These are phyloP conservation scores for Vanessa atalanta DNA, from an alignment of 1,140 invertebrate species.

Conservation along the genomic window DNA sequence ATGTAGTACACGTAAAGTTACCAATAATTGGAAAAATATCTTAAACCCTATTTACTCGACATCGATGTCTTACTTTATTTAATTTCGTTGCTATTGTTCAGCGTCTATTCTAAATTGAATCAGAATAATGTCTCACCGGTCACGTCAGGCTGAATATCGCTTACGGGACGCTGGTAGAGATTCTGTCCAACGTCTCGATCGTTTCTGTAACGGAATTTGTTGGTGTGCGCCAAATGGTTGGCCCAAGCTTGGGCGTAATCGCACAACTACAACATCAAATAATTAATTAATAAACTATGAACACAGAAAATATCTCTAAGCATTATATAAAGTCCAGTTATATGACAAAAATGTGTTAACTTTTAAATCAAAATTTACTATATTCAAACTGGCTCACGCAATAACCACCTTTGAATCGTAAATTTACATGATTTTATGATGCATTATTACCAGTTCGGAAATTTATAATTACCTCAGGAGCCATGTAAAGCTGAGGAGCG, in stretches of 20 bases:
- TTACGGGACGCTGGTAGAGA: slow-evolving; percentile 86
- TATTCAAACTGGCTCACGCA: no score
- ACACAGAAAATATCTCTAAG: no score
- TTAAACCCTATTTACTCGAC: no score
- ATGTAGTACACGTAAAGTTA: no score
- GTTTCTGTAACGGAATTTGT: slow-evolving; percentile 88
- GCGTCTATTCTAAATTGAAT: not conserved
- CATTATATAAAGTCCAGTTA: no score
- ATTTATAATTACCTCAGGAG: slow-evolving; percentile 83
- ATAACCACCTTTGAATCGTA: no score
- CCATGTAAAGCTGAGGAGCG: slow-evolving; percentile 86
- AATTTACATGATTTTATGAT: no score
- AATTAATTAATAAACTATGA: no score
- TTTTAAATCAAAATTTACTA: no score
- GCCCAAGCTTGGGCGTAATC: slow-evolving; percentile 92
- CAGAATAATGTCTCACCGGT: slow-evolving; percentile 76
- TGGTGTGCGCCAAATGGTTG: slow-evolving; percentile 89
- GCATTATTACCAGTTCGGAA: not conserved
- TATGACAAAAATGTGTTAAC: no score
- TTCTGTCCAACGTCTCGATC: slow-evolving; percentile 89
- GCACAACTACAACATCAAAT: slow-evolving; percentile 82
- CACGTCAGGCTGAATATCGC: slow-evolving; percentile 84
- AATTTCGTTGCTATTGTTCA: not conserved
- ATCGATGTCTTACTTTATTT: no score
- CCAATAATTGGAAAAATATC: no score